Base-by-base conservation (phyloP, 2,797 vertebrate species). In the Nannoperca obscura region DNA sequence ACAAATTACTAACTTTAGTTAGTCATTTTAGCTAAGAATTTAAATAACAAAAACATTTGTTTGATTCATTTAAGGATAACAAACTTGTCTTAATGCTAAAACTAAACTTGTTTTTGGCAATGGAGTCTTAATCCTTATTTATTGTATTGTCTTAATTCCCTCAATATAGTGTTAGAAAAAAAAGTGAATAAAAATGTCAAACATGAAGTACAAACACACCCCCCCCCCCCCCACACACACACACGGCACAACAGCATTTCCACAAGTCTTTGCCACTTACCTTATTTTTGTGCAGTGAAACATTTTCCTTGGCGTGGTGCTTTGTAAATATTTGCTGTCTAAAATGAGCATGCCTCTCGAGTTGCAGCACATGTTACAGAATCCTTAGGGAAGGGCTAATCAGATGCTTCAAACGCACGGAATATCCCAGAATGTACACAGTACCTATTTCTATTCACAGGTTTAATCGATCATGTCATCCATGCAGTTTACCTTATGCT, bases 261-360 rank as follows among this genome's bases (percentile, higher is more conserved):
- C 71, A 83, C 89, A 89, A 67, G 88, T 76, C 81, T 86, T 54
- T 72, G 73, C 84, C 88, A 80, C 89, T 67, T 65, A 74, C 80
- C 80, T 87, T 94, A 92, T 93, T 93, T 92, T 77, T 78, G 92
- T 92, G 80, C 89, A 80, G 78, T 30, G 86, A 89, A 92, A 91
- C 88, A 90, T 94, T 93, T 94, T 86, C 72, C 77, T 94, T 95
- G 93, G 93, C 93, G 27, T 11, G 15, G 32, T 32, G 80, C 80
- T 92, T 85, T 80, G 87, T 93, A 91, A 95, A 94, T 95, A 94
- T 95, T 95, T 94, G 91, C 91, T 77, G 75, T 90, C 92, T 94
- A 92, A 94, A 94, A 94, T 88, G 90, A 92, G 92, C 87, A 88
- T 83, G 92, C 80, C 81, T 91, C 90, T 86, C 27, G 87, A 91